A percentile compares a stretch with the other conserved stretches of the same genome.
These are phyloP conservation scores for Colletes latitarsis DNA, from an alignment of 1,140 invertebrate genomes.

Conservation along the genomic window DNA sequence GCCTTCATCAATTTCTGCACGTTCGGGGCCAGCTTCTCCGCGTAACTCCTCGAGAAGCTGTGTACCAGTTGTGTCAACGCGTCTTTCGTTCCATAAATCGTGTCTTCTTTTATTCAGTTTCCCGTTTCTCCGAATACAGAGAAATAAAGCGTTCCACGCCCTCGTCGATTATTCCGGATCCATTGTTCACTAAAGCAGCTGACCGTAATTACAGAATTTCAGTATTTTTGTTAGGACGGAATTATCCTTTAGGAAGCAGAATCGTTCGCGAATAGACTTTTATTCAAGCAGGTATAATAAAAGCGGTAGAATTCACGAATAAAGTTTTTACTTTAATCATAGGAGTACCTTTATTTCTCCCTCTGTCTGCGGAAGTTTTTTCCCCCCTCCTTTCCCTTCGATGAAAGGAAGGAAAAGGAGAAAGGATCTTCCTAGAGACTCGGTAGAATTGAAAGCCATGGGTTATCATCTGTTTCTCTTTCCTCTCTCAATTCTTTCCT, in stretches of 20 bases:
- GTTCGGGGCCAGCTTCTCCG: conserved; percentile 6
- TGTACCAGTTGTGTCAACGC: neutral
- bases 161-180: conserved; percentile 11
- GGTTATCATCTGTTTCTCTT: conserved; percentile 28
- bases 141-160: neutral
- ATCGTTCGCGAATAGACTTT: conserved; percentile 18
- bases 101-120: neutral
- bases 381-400: neutral
- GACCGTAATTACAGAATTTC: conserved; percentile 36
- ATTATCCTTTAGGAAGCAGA: neutral
- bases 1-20: conserved; percentile 41
- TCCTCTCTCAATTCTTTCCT: neutral
- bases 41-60: neutral
- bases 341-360: neutral
- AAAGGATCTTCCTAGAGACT: neutral
- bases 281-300: conserved; percentile 6
- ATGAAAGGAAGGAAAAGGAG: neutral
- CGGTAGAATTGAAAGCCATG: conserved; percentile 24
- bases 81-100: neutral
- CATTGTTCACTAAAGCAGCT: neutral
- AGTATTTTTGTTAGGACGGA: conserved; percentile 27
- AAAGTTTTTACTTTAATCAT: conserved; percentile 40
- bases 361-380: neutral
- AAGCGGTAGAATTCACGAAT: conserved; percentile 32
- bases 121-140: neutral